A percentile compares a stretch with the other conserved stretches of the same genome.
These are phyloP conservation scores for Hemibagrus guttatus DNA, from an alignment of 2,797 vertebrate genomes.

Conservation along the genomic window DNA sequence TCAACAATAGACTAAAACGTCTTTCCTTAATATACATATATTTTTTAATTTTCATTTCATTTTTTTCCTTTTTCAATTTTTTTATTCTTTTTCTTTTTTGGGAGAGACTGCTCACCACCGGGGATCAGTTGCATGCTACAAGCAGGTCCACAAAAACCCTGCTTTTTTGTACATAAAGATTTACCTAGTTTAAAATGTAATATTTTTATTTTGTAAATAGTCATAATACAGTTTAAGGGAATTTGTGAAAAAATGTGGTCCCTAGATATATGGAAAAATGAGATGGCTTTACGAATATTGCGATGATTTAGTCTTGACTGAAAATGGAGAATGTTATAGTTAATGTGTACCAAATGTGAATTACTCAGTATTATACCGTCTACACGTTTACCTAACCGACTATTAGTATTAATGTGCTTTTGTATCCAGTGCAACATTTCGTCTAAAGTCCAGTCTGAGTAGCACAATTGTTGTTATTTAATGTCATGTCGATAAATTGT, in stretches of 20 bases:
- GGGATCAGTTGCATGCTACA: slow-evolving; percentile 83
- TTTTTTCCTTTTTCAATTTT: slow-evolving; percentile 70
- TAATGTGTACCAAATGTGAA: slow-evolving; percentile 99
- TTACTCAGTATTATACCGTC: slow-evolving; percentile 99
- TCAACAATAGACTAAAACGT: slow-evolving; percentile 71
- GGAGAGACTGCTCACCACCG: slow-evolving; percentile 79
- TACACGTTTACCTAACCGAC: slow-evolving; percentile 97
- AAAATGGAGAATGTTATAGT: slow-evolving; percentile 95
- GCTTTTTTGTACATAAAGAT: slow-evolving; percentile 93
- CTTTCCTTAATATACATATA: slow-evolving; percentile 60
- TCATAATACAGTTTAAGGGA: slow-evolving; percentile 91
- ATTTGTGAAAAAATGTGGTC: slow-evolving; percentile 91
- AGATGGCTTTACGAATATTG: slow-evolving; percentile 83
- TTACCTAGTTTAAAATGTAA: slow-evolving; percentile 92
- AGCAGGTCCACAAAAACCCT: slow-evolving; percentile 77
- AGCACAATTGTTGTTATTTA: slow-evolving; percentile 99
- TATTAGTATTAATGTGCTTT: slow-evolving; percentile 99
- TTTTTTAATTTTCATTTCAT: slow-evolving; percentile 57
- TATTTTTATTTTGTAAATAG: slow-evolving; percentile 99
- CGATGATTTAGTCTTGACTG: slow-evolving; percentile 95
- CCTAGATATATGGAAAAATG: slow-evolving; percentile 92
- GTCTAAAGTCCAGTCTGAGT: slow-evolving; percentile 99
- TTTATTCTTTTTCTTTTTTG: slow-evolving; percentile 55
- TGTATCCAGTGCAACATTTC: slow-evolving; percentile 99
- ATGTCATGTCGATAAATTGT: slow-evolving; percentile 99